phyloP scores from a whole-genome alignment of 2,113 vertebrate genomes.

The Zosterops pallidus region DNA sequence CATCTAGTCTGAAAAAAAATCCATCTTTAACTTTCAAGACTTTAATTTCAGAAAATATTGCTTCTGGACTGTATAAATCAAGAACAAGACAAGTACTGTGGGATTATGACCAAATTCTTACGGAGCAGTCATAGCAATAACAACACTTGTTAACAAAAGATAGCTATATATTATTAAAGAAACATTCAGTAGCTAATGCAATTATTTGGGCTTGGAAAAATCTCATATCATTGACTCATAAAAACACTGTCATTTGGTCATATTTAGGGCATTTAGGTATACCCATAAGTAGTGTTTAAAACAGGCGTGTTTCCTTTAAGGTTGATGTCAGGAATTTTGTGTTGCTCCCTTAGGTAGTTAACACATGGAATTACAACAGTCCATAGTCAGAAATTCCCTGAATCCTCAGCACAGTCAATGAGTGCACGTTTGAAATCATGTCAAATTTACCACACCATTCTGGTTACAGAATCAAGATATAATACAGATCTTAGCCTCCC shows the following conservation, averaged over 20 bases:
- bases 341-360: neutral
- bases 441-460: neutral
- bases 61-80: neutral
- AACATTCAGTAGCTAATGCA: neutral
- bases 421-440: neutral
- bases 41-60: neutral
- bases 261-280: neutral
- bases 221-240: neutral
- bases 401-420: neutral
- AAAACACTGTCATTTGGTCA: neutral
- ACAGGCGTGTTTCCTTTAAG: neutral
- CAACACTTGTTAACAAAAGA: neutral
- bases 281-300: neutral
- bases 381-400: neutral
- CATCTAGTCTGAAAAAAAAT: neutral
- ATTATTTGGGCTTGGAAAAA: neutral
- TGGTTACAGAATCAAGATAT: neutral
- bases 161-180: neutral
- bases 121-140: neutral
- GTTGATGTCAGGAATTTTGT: neutral
- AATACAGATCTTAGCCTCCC: neutral
- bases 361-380: neutral
- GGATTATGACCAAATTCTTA: neutral
- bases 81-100: neutral
- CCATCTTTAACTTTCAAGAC: neutral